phyloP scores from a whole-genome alignment of 2,888 invertebrate species.

The Ectemnius continuus region DNA sequence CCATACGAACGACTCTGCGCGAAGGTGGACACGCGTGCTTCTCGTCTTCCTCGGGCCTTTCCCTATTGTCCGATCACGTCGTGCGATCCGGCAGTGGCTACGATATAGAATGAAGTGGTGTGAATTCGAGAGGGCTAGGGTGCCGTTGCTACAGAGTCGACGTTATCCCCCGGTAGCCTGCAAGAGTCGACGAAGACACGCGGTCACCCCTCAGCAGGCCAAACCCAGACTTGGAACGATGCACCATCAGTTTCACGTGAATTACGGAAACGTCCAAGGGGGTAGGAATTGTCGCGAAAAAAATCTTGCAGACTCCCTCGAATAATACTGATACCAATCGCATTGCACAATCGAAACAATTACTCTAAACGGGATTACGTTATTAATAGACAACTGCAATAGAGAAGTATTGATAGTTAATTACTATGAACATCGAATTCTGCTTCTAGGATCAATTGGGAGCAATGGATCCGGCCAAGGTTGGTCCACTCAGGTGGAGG shows the following conservation, averaged over 20 bases:
- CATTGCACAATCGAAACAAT: too few species aligned
- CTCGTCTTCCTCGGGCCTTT: slow-evolving; percentile 26
- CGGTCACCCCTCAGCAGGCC: slow-evolving; percentile 37
- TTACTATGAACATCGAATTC: too few species aligned
- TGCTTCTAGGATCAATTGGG: slow-evolving; percentile 66
- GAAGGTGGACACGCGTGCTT: slow-evolving; percentile 25
- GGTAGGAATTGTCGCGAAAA: slow-evolving; percentile 32
- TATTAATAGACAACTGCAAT: too few species aligned
- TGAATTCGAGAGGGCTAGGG: slow-evolving; percentile 61
- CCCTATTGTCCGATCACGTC: slow-evolving; percentile 12
- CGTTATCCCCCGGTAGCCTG: slow-evolving; percentile 52
- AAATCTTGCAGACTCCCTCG: not conserved
- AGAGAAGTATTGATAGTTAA: too few species aligned
- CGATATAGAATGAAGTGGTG: slow-evolving; percentile 67
- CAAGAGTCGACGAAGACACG: slow-evolving; percentile 55
- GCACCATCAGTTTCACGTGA: slow-evolving; percentile 63
- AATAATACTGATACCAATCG: too few species aligned
- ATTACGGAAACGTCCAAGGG: slow-evolving; percentile 57
- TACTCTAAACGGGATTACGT: too few species aligned
- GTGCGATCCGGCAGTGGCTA: not conserved
- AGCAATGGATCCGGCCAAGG: slow-evolving; percentile 72
- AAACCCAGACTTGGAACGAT: slow-evolving; percentile 52
- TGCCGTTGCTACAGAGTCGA: slow-evolving; percentile 58
- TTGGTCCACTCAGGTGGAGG: slow-evolving; percentile 81
- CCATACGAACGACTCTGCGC: slow-evolving; percentile 30